Evolutionary conservation across 1,140 invertebrate species (phyloP), one percentile per base, ranked within the genome.

Genomic region (Solenopsis invicta): DNA sequence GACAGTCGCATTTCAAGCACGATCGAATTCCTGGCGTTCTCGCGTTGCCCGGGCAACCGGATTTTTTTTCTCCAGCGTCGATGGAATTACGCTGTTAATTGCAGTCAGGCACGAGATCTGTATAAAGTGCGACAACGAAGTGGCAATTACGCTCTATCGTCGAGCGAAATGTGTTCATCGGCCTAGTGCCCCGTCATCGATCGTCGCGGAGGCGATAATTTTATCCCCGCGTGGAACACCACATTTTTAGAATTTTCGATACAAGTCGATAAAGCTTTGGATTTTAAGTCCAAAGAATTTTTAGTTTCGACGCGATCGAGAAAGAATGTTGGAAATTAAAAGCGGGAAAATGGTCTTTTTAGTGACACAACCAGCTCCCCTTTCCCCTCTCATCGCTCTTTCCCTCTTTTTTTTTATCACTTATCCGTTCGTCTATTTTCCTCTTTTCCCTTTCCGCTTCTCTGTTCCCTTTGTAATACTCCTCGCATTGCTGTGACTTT

Each of bases 51-150:
- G 52, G 85, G 24, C 76, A 48, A 69, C 62, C 18, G 50, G 64
- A 37, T n/a, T 87, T 81, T 87, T 81, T 72, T 72, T 64, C 69
- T 62, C 16, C 66, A 6, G 24, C 41, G 56, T 45, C 85, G 54
- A 87, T 54, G 67, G 54, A 87, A 82, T 87, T 81, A 81, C 56
- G 61, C 29, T 67, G 77, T 87, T 87, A 87, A 87, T 82, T 82
- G 85, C 85, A 72, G 77, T 59, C 54, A 81, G 64, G n/a, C 41
- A 50, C 54, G 52, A 75, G 69, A 72, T 75, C 69, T 81, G 56
- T 67, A 78, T 71, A 87, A 72, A 87, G 85, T 82, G 77, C 66
- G 54, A 81, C 64, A 87, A 87, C 66, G 85, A 87, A 87, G 66
- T 87, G 85, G 76, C 77, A 87, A 87, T 87, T 82, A 87, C 67